A percentile compares a stretch with the other conserved stretches of the same genome.
phyloP scores from a whole-genome alignment of 1,140 invertebrate species.

The Chrysoperla carnea region DNA sequence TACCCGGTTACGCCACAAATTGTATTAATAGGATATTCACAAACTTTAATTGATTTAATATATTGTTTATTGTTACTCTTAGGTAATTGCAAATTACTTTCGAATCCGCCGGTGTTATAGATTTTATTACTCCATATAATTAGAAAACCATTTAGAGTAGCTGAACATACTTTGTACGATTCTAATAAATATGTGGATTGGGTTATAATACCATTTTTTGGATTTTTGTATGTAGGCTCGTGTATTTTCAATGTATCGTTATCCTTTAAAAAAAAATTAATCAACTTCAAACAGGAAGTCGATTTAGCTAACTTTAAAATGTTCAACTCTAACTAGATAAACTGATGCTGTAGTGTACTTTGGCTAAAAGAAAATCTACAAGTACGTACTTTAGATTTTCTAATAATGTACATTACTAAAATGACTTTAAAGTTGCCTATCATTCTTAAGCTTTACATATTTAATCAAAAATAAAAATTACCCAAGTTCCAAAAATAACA shows the following conservation, averaged over 20 bases:
- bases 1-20: conserved; percentile 12
- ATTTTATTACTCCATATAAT: neutral
- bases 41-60: conserved; percentile 10
- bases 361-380: too few species aligned
- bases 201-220: conserved; percentile 9
- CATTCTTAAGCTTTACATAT: too few species aligned
- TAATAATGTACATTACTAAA: too few species aligned
- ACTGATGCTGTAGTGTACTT: too few species aligned
- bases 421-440: too few species aligned
- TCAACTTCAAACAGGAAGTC: too few species aligned
- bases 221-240: conserved; percentile 5
- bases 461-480: conserved; percentile 7
- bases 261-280: conserved; percentile 6
- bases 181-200: conserved; percentile 11
- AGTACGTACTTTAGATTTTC: too few species aligned
- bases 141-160: conserved; percentile 10
- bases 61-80: conserved; percentile 5
- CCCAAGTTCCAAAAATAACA: conserved; percentile 22
- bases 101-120: neutral
- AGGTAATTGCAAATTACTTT: neutral
- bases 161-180: conserved; percentile 10
- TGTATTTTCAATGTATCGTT: conserved; percentile 6
- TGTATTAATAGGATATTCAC: conserved; percentile 11
- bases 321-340: too few species aligned
- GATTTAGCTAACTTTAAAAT: too few species aligned